Evolutionary conservation across 2,888 invertebrate genomes (phyloP).

Genomic region (Andrena marginata): DNA sequence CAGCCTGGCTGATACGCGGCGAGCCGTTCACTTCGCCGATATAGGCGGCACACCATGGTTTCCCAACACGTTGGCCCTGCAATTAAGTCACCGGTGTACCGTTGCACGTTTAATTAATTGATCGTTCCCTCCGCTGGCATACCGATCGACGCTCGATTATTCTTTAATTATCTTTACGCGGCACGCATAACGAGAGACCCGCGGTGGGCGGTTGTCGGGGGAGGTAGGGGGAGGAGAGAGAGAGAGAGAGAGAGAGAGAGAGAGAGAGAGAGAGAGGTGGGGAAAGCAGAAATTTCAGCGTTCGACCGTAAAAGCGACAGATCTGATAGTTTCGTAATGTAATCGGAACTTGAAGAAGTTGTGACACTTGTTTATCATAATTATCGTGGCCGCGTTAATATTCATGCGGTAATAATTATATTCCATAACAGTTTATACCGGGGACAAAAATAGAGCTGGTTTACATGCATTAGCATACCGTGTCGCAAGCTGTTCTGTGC

Average conservation of each 20-base stretch:
- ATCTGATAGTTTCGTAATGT: constrained; percentile 45
- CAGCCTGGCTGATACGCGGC: constrained; percentile 49
- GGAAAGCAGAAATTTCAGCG: constrained; percentile 23
- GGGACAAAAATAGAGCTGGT: constrained; percentile 51
- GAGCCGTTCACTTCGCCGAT: constrained; percentile 72
- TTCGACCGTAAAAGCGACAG: constrained; percentile 1
- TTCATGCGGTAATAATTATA: constrained; percentile 54
- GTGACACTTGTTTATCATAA: constrained; percentile 54
- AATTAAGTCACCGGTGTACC: constrained; percentile 56
- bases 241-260: background rate
- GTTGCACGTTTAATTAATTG: constrained; percentile 52
- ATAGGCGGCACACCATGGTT: constrained; percentile 63
- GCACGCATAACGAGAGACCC: constrained; percentile 5
- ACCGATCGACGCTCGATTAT: constrained; percentile 49
- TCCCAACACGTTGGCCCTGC: constrained; percentile 68
- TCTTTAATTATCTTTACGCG: constrained; percentile 47
- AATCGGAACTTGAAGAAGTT: constrained; percentile 51
- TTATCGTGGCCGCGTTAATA: constrained; percentile 42
- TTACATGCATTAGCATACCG: constrained; percentile 52
- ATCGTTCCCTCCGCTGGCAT: constrained; percentile 37
- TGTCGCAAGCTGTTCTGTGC: constrained; percentile 49
- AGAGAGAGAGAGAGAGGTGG: too few relatives aligned
- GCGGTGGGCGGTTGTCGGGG: background rate
- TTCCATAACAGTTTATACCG: constrained; percentile 44
- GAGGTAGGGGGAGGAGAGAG: background rate